phyloP scores from a whole-genome alignment of 2,888 invertebrate genomes.

The Noctua comes region DNA sequence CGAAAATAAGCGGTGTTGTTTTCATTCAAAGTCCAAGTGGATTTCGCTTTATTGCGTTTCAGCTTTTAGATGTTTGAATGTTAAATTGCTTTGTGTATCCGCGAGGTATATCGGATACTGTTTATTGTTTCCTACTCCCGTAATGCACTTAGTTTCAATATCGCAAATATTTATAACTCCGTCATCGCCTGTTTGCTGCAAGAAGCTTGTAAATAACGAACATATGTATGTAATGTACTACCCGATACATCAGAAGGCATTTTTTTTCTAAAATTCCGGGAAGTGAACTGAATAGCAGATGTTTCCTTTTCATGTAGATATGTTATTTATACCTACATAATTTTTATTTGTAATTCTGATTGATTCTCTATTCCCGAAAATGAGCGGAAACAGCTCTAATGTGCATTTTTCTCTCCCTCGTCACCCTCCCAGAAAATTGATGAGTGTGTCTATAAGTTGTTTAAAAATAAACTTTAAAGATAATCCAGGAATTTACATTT shows the following conservation, averaged over 20 bases:
- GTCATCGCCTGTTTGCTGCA: constrained; percentile 50
- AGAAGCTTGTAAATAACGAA: constrained; percentile 51
- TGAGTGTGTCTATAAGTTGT: constrained; percentile 50
- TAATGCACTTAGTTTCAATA: constrained; percentile 60
- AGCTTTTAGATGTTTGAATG: constrained; percentile 40
- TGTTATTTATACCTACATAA: constrained; percentile 62
- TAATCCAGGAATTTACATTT: constrained; percentile 40
- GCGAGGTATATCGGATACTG: constrained; percentile 58
- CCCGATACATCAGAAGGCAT: constrained; percentile 38
- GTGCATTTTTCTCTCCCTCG: constrained; percentile 70
- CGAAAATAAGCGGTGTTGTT: constrained; percentile 1
- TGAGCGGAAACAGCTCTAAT: constrained; percentile 72
- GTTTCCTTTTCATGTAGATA: constrained; percentile 75
- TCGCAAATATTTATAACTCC: constrained; percentile 63
- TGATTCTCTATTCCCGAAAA: constrained; percentile 73
- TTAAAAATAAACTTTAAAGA: constrained; percentile 39
- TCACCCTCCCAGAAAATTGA: constrained; percentile 66
- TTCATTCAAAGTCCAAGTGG: constrained; percentile 36
- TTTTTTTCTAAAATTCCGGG: constrained; percentile 59
- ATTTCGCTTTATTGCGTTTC: constrained; percentile 37
- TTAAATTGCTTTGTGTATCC: constrained; percentile 42
- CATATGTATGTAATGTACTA: constrained; percentile 40
- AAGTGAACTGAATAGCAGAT: constrained; percentile 72
- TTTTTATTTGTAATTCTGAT: constrained; percentile 65
- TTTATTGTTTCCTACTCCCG: constrained; percentile 62